phyloP scores from a whole-genome alignment of 92 coral and sea anemone genomes.

The Hydrozoanthus gracilis region DNA sequence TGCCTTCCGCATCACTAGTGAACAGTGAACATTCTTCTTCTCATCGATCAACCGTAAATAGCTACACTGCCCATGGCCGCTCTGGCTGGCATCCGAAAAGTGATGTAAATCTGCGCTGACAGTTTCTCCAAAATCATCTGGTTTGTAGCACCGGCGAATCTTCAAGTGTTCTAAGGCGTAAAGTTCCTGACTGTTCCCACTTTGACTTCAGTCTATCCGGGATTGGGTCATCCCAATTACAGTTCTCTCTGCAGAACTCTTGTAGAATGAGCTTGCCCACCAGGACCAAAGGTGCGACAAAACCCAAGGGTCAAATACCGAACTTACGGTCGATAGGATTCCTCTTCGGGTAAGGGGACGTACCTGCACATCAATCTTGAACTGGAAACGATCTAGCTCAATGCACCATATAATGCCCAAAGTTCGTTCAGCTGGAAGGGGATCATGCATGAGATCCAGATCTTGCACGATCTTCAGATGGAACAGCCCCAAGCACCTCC shows the following conservation, averaged over 20 bases:
- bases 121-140: conserved; percentile 55
- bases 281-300: conserved; percentile 58
- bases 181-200: conserved; percentile 49
- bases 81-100: conserved; percentile 67
- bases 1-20: conserved; percentile 66
- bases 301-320: conserved; percentile 63
- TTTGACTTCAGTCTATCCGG: conserved; percentile 42
- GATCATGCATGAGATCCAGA: conserved; percentile 49
- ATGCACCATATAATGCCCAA: conserved; percentile 64
- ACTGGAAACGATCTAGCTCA: conserved; percentile 59
- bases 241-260: conserved; percentile 47
- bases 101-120: conserved; percentile 57
- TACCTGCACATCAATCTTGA: conserved; percentile 62
- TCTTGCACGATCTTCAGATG: conserved; percentile 63
- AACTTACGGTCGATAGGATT: conserved; percentile 57
- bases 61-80: conserved; percentile 65
- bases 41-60: conserved; percentile 65
- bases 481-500: conserved; percentile 49
- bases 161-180: conserved; percentile 25
- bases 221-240: conserved; percentile 62
- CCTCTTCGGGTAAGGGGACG: conserved; percentile 63
- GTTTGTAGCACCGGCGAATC: conserved; percentile 62
- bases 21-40: conserved; percentile 51
- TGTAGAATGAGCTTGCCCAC: conserved; percentile 67
- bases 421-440: conserved; percentile 55